These are phyloP conservation scores for Pegea sp. DNA, from an alignment of 23 tunicate species.

Conservation along the genomic window DNA sequence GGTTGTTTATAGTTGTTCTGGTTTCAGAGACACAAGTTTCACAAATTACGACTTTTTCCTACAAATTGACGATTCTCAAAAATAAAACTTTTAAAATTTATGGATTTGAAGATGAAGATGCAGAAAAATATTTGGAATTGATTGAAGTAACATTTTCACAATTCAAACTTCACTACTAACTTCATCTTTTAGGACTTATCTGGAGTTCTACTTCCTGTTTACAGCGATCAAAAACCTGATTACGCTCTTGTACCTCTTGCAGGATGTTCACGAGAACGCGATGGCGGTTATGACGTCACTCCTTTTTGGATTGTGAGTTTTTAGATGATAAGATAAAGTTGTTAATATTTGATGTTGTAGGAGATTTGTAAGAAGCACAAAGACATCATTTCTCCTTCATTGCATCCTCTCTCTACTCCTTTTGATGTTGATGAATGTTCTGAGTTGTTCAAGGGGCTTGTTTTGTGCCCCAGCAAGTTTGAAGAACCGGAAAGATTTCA, in stretches of 20 bases:
- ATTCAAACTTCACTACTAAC: not conserved
- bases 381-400: not conserved
- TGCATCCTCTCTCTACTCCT: constrained; percentile 61
- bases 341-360: not conserved
- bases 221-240: constrained; percentile 43
- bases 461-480: constrained; percentile 45
- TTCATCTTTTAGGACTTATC: constrained; percentile 7
- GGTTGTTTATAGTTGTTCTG: too few species aligned
- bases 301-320: constrained; percentile 48
- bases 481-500: constrained; percentile 32
- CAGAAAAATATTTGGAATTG: constrained; percentile 8
- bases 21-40: too few species aligned
- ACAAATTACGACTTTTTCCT: too few species aligned
- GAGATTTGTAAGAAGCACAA: not conserved
- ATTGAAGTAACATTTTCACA: constrained; percentile 16
- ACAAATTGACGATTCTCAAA: constrained; percentile 7
- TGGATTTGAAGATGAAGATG: constrained; percentile 39
- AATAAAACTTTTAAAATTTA: constrained; percentile 23
- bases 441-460: constrained; percentile 27
- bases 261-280: constrained; percentile 32
- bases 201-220: constrained; percentile 17
- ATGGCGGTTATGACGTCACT: constrained; percentile 34
- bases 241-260: constrained; percentile 65
- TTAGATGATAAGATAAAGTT: not conserved
- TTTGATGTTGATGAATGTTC: constrained; percentile 14